A percentile compares a stretch with the other conserved stretches of the same genome.
These are phyloP conservation scores for Proales similis DNA, from an alignment of 1,140 invertebrate genomes.

Conservation along the genomic window DNA sequence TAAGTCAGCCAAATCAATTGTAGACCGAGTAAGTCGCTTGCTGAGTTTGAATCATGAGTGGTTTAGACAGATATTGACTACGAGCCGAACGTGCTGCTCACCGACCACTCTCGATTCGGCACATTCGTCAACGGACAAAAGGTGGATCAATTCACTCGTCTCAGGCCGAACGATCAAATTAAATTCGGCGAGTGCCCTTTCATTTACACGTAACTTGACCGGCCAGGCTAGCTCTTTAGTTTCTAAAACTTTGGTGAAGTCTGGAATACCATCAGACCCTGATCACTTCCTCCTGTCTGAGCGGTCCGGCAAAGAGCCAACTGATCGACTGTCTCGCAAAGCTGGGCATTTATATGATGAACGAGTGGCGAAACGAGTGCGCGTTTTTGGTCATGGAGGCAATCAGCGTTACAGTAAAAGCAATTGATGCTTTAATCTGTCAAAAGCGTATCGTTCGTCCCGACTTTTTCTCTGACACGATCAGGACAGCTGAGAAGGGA, in stretches of 20 bases:
- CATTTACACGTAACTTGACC: conserved; percentile 44
- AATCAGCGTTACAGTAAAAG: conserved; percentile 63
- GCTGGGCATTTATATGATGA: conserved; percentile 50
- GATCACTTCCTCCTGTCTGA: conserved; percentile 48
- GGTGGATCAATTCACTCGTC: conserved; percentile 41
- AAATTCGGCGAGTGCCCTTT: conserved; percentile 52
- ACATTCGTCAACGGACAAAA: conserved; percentile 47
- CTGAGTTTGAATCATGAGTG: no score
- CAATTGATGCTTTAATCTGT: conserved; percentile 61
- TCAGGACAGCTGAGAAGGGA: conserved; percentile 54
- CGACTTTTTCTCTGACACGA: conserved; percentile 58
- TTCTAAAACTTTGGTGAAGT: neutral
- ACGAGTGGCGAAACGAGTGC: conserved; percentile 55
- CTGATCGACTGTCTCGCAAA: conserved; percentile 42
- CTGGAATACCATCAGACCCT: conserved; percentile 39
- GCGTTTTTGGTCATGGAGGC: conserved; percentile 62
- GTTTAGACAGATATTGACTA: conserved; percentile 20
- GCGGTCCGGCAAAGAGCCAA: conserved; percentile 42
- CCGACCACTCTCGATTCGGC: conserved; percentile 54
- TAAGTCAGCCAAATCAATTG: no score
- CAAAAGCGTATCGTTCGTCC: conserved; percentile 60
- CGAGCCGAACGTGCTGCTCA: conserved; percentile 45
- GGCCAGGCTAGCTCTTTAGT: neutral
- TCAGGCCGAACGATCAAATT: conserved; percentile 47
- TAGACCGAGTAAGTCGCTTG: no score